These are phyloP conservation scores for Phodopus roborovskii DNA, from an alignment of 2,113 vertebrate genomes.

Conservation along the genomic window DNA sequence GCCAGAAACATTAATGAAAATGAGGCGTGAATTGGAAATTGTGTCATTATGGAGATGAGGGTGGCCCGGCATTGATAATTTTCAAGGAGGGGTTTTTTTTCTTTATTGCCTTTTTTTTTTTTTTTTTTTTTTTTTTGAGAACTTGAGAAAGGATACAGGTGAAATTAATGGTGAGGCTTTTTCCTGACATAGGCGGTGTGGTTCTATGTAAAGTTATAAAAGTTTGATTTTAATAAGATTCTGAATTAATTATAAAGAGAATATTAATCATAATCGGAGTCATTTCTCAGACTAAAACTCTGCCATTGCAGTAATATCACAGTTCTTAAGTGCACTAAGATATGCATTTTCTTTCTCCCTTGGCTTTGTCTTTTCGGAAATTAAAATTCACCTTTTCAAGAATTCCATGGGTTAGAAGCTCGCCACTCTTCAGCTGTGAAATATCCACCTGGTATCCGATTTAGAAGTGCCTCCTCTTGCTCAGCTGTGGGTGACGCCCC, in stretches of 20 bases:
- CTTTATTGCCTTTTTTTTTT: constrained; percentile 85
- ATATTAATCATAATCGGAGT: constrained; percentile 85
- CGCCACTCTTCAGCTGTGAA: constrained; percentile 61
- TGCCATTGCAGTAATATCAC: constrained; percentile 72
- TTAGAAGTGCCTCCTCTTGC: not conserved
- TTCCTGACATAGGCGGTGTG: constrained; percentile 75
- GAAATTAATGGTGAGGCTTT: constrained; percentile 84
- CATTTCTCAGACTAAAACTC: constrained; percentile 77
- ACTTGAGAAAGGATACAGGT: constrained; percentile 83
- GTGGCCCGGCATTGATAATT: constrained; percentile 85
- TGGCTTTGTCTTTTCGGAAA: constrained; percentile 76
- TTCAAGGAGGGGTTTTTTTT: constrained; percentile 87
- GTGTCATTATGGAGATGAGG: constrained; percentile 91
- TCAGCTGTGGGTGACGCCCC: not conserved
- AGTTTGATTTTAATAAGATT: constrained; percentile 88
- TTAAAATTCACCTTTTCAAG: constrained; percentile 74
- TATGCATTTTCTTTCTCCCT: constrained; percentile 52
- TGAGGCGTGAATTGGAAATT: constrained; percentile 92
- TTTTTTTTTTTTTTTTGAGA: constrained; percentile 86
- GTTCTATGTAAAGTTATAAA: constrained; percentile 87
- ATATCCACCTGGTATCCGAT: constrained; percentile 48
- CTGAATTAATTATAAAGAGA: constrained; percentile 88
- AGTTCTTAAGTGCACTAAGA: constrained; percentile 61
- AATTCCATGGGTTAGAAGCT: not conserved
- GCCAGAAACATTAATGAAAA: constrained; percentile 93